Base-by-base conservation (phyloP, 2,888 invertebrate species). In the Lumbricus terrestris region DNA sequence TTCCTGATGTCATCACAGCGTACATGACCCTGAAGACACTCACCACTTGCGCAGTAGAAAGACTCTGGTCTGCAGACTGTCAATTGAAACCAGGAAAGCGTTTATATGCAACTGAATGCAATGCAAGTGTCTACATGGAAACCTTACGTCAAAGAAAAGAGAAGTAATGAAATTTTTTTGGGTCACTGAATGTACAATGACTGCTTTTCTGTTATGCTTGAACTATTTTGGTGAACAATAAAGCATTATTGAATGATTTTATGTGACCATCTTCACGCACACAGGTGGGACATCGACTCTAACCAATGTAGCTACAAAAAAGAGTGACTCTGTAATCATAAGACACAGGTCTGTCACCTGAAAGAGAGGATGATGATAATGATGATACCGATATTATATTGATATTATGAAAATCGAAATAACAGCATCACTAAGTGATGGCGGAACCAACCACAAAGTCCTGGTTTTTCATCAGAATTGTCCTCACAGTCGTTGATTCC, bases 401-500 rank as follows among this genome's bases (percentile, higher is more conserved):
- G n/a, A 8, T n/a, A 4, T 69, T 69, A 0, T 69, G 13, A 69
- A 69, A 69, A 69, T n/a, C 11, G n/a, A 69, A 69, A 69, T 69
- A 69, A 69, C n/a, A 69, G 69, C n/a, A 13, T n/a, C 69, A 11
- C 29, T 69, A n/a, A 69, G 69, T n/a, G 1, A n/a, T 29, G n/a
- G n/a, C n/a, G 29, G 11, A 47, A 47, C 85, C n/a, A 34, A 85
- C 85, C 85, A 85, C 85, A 85, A 85, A 85, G 16, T 37, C 8
- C 85, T 42, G 82, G 34, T 33, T 38, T 42, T 37, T 91, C 91
- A 91, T 91, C 90, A 15, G 91, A 90, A 54, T 40, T 69, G 88
- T 90, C 90, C 29, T 42, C 33, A 38, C 91, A 91, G 89, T 91
- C 89, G 29, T 47, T 42, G 23, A 42, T 88, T n/a, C 90, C 90